phyloP scores from a whole-genome alignment of 2,113 vertebrate species.

The Podarcis muralis region DNA sequence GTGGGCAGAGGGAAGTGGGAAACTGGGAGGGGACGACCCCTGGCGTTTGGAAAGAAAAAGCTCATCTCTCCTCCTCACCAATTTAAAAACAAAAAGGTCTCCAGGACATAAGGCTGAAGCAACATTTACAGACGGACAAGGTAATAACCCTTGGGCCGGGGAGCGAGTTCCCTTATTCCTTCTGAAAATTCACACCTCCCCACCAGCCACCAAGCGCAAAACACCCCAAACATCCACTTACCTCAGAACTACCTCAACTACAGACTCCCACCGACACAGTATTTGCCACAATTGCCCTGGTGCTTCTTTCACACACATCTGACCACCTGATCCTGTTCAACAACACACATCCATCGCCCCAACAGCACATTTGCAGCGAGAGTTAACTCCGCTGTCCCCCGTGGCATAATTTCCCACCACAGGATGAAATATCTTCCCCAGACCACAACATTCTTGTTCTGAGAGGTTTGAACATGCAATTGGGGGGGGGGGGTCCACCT shows the following conservation, averaged over 20 bases:
- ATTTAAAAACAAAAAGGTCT: constrained; percentile 30
- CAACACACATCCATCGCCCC: not conserved
- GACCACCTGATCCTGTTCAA: not conserved
- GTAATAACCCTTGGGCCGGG: not conserved
- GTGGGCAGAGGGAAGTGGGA: not conserved
- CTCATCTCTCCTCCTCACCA: constrained; percentile 1
- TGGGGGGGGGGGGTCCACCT: not conserved
- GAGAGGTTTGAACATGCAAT: constrained; percentile 40
- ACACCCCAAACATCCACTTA: constrained; percentile 41
- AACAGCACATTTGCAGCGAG: not conserved
- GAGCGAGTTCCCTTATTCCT: not conserved
- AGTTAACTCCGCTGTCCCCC: not conserved
- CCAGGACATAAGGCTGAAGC: constrained; percentile 40
- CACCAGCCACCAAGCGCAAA: constrained; percentile 35
- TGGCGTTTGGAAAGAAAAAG: constrained; percentile 24
- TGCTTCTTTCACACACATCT: not conserved
- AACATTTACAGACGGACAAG: constrained; percentile 26
- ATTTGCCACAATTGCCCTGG: not conserved
- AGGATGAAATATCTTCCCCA: not conserved
- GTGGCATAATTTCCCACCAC: not conserved
- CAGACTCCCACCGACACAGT: rapidly evolving
- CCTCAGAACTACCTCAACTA: constrained; percentile 30
- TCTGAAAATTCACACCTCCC: constrained; percentile 16
- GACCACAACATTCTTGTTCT: constrained; percentile 17
- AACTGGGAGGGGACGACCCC: not conserved